Conservation (phyloP, 2,888 invertebrate species). For the Augochlorella aurata region DNA sequence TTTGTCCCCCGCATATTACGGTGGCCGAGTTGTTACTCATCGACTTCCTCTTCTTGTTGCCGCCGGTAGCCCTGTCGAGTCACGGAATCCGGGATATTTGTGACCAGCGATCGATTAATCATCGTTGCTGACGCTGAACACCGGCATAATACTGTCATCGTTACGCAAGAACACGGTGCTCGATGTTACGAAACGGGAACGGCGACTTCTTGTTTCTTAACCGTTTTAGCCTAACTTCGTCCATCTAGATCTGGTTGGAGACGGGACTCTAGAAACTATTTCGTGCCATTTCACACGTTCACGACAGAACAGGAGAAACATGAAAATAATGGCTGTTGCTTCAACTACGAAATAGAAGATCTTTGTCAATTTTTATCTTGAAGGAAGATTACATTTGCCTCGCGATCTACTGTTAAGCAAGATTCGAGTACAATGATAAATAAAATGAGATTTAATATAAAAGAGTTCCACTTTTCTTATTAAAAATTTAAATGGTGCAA, state of each 20-base stretch:
- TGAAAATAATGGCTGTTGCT: no score
- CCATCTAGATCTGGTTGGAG: no score
- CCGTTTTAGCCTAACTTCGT: neutral
- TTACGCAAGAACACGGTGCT: slow-evolving; percentile 45
- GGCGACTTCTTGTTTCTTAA: slow-evolving; percentile 7
- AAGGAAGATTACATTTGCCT: no score
- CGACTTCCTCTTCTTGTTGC: slow-evolving; percentile 41
- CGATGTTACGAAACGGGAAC: slow-evolving; percentile 36
- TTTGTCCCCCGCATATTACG: slow-evolving; percentile 54
- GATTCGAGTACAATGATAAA: no score
- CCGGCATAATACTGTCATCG: slow-evolving; percentile 60
- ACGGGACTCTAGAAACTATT: neutral
- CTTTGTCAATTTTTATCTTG: no score
- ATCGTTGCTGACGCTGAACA: slow-evolving; percentile 54
- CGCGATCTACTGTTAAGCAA: no score
- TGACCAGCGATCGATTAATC: slow-evolving; percentile 62
- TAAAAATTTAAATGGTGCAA: no score
- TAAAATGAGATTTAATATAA: no score
- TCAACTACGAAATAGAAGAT: no score
- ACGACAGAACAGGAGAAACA: no score
- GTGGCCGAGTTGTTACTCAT: slow-evolving; percentile 47
- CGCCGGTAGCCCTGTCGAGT: slow-evolving; percentile 50
- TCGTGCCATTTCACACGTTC: no score
- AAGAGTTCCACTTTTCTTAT: no score
- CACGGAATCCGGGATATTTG: slow-evolving; percentile 55